A percentile compares a stretch with the other conserved stretches of the same genome.
These are phyloP conservation scores for Lysiphlebus fabarum DNA, from an alignment of 1,140 invertebrate genomes.

Conservation along the genomic window DNA sequence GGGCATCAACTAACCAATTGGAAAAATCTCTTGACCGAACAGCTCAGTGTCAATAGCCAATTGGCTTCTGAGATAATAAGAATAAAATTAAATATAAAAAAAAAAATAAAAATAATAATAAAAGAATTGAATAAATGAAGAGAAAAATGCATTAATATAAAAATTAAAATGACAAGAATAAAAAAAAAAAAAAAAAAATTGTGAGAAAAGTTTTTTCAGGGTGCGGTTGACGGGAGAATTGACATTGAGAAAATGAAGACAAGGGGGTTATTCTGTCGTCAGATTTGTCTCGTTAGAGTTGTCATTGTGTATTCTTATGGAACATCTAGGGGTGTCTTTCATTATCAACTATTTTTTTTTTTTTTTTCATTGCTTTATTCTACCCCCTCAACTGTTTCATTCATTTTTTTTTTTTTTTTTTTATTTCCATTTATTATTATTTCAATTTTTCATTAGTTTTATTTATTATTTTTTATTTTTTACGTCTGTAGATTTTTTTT, in stretches of 20 bases:
- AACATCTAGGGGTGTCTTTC: conserved; percentile 40
- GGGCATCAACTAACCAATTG: conserved; percentile 48
- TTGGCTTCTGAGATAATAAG: not conserved
- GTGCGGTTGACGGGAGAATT: conserved; percentile 17
- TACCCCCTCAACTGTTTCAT: conserved; percentile 16
- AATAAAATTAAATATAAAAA: conserved; percentile 1
- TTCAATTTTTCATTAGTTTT: too few species aligned
- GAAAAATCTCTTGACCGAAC: conserved; percentile 36
- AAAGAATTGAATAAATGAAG: not conserved
- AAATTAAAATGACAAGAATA: not conserved
- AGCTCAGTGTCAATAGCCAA: too few species aligned
- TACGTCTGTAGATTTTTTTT: not conserved
- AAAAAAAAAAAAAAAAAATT: not conserved
- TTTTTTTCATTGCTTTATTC: not conserved
- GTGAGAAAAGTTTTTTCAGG: conserved; percentile 1
- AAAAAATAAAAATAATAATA: not conserved
- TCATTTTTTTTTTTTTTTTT: not conserved
- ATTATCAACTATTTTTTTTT: conserved; percentile 31
- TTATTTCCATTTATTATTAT: too few species aligned
- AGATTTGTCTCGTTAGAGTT: conserved; percentile 57
- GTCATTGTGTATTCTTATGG: conserved; percentile 47
- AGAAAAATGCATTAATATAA: not conserved
- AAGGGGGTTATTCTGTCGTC: conserved; percentile 37
- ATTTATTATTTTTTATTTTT: conserved; percentile 19
- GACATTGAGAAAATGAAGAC: conserved; percentile 14